phyloP scores from a whole-genome alignment of 2,888 invertebrate species.

The Scrobipalpa atriplicella region DNA sequence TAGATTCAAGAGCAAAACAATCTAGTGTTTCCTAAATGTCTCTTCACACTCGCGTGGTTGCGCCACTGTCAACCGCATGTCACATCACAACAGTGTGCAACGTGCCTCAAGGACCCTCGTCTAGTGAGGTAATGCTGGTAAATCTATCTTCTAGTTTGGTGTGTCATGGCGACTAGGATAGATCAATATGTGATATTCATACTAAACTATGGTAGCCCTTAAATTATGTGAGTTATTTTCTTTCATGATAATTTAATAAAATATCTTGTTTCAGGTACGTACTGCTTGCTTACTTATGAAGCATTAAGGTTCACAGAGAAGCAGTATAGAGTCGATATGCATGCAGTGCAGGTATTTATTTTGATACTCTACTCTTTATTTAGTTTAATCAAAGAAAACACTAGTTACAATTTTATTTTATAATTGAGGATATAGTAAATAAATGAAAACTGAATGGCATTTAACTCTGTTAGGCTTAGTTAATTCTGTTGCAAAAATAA shows the following conservation, averaged over 20 bases:
- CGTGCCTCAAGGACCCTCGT: slow-evolving; percentile 31
- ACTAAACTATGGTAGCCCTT: background rate
- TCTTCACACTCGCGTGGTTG: background rate
- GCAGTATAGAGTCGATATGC: background rate
- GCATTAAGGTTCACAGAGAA: background rate
- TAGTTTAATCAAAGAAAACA: too few species aligned
- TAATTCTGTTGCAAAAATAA: background rate
- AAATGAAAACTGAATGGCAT: background rate
- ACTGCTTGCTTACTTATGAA: background rate
- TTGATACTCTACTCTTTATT: too few species aligned
- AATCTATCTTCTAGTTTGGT: slow-evolving; percentile 4
- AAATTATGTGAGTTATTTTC: background rate
- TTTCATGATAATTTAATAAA: background rate
- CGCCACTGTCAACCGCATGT: background rate
- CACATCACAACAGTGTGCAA: slow-evolving; percentile 18
- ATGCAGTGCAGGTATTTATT: too few species aligned
- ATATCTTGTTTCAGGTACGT: background rate
- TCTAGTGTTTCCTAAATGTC: background rate
- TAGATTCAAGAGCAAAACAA: too few species aligned
- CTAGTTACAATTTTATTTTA: too few species aligned
- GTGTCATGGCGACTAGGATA: background rate
- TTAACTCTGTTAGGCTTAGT: background rate
- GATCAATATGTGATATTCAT: background rate
- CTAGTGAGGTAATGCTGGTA: slow-evolving; percentile 28
- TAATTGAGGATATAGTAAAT: background rate